Evolutionary conservation across 2,113 vertebrate genomes (phyloP).

Genomic region (Gorilla gorilla): DNA sequence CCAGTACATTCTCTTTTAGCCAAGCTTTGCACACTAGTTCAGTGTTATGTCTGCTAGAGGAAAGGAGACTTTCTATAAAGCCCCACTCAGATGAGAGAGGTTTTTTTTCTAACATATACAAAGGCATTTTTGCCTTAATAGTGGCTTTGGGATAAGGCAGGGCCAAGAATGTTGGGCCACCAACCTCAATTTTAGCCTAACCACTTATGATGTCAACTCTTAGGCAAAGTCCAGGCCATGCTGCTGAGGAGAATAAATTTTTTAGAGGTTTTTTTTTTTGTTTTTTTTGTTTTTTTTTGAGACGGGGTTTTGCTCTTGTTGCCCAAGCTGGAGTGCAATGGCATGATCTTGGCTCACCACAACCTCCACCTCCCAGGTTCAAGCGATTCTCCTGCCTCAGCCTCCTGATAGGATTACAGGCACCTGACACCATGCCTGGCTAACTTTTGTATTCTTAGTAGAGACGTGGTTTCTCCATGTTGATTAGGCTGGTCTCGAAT

Average conservation of each 20-base stretch:
- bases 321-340: no score
- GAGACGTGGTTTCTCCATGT: no score
- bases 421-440: no score
- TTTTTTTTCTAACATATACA: background rate
- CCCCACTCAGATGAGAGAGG: rapidly evolving
- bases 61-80: background rate
- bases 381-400: no score
- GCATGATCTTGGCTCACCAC: no score
- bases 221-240: background rate
- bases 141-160: background rate
- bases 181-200: background rate
- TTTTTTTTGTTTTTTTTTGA: background rate
- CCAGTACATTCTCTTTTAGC: background rate
- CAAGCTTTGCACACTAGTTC: background rate
- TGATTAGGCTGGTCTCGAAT: no score
- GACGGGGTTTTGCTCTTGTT: no score
- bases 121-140: background rate
- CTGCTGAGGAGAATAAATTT: background rate
- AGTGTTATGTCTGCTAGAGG: background rate
- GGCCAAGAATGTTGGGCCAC: background rate
- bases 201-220: background rate
- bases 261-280: background rate
- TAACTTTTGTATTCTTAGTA: no score
- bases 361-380: no score
- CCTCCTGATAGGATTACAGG: no score